Conservation (phyloP, 2,888 invertebrate genomes). For the Iphiclides podalirius region DNA sequence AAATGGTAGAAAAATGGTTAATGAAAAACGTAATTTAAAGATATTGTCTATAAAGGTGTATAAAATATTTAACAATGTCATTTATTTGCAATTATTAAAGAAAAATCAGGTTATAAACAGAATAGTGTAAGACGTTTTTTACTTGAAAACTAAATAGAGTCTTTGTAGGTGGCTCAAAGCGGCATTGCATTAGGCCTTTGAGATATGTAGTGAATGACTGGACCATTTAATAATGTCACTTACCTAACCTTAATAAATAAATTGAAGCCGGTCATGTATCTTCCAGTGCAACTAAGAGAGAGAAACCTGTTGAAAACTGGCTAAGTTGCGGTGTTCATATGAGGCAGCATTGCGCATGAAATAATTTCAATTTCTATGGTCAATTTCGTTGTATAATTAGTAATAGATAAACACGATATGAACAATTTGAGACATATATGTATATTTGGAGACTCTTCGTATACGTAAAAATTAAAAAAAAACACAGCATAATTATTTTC, state of each 20-base stretch:
- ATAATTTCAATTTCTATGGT: slow-evolving; percentile 51
- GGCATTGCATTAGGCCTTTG: slow-evolving; percentile 14
- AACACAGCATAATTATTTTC: too few relatives aligned
- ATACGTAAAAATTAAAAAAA: too few relatives aligned
- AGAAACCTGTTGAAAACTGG: slow-evolving; percentile 56
- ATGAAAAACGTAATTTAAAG: too few relatives aligned
- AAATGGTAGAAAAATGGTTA: slow-evolving; percentile 25
- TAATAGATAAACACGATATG: too few relatives aligned
- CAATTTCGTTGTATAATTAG: slow-evolving; percentile 18
- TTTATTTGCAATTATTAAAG: too few relatives aligned
- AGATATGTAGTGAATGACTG: slow-evolving; percentile 14
- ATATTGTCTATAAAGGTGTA: too few relatives aligned
- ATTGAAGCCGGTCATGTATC: slow-evolving; percentile 49
- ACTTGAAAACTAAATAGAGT: not conserved
- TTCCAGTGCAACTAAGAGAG: slow-evolving; percentile 44
- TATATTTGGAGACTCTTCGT: too few relatives aligned
- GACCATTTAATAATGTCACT: slow-evolving; percentile 43
- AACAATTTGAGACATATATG: too few relatives aligned
- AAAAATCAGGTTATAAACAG: too few relatives aligned
- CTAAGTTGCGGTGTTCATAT: slow-evolving; percentile 50
- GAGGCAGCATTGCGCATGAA: slow-evolving; percentile 46
- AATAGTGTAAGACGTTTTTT: not conserved
- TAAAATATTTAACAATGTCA: too few relatives aligned
- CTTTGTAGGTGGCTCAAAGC: not conserved
- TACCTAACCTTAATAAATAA: slow-evolving; percentile 58